These are phyloP conservation scores for Apotomis capreana DNA, from an alignment of 2,888 invertebrate species.

Conservation along the genomic window DNA sequence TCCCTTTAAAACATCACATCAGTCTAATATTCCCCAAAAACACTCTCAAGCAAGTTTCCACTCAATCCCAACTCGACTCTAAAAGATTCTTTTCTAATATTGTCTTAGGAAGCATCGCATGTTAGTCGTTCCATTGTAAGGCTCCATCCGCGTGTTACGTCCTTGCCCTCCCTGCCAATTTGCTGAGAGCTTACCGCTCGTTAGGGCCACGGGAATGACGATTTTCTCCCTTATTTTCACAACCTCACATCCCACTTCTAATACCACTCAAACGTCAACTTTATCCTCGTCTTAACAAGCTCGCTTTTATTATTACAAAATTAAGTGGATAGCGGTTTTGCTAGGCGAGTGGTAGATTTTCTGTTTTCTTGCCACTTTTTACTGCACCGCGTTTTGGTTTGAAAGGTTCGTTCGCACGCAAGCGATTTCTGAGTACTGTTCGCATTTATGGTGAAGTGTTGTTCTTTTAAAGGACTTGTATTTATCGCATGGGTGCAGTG, in stretches of 20 bases:
- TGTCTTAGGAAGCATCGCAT: constrained; percentile 36
- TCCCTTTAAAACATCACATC: background rate
- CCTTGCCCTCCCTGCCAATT: constrained; percentile 39
- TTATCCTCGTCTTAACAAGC: background rate
- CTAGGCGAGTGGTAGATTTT: constrained; percentile 14
- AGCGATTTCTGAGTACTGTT: constrained; percentile 29
- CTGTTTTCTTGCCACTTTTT: constrained; percentile 33
- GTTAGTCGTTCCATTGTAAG: constrained; percentile 24
- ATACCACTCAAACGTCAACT: background rate
- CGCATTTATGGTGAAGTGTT: constrained; percentile 11
- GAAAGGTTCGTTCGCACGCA: constrained; percentile 34
- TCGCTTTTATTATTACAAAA: background rate
- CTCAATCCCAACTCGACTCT: constrained; percentile 2
- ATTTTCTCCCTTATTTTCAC: constrained; percentile 23
- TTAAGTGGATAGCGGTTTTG: constrained; percentile 5
- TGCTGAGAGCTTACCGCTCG: constrained; percentile 41
- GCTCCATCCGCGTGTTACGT: constrained; percentile 29
- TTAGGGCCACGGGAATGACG: constrained; percentile 38
- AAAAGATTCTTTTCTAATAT: constrained; percentile 23
- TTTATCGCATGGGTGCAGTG: background rate
- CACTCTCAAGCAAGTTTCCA: background rate
- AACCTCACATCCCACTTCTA: constrained; percentile 9
- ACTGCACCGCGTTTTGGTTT: constrained; percentile 29
- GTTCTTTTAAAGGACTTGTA: constrained; percentile 8
- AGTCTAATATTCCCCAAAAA: background rate